Base-by-base conservation (phyloP, 2,797 vertebrate genomes). In the Neosilurus mollespiculum region DNA sequence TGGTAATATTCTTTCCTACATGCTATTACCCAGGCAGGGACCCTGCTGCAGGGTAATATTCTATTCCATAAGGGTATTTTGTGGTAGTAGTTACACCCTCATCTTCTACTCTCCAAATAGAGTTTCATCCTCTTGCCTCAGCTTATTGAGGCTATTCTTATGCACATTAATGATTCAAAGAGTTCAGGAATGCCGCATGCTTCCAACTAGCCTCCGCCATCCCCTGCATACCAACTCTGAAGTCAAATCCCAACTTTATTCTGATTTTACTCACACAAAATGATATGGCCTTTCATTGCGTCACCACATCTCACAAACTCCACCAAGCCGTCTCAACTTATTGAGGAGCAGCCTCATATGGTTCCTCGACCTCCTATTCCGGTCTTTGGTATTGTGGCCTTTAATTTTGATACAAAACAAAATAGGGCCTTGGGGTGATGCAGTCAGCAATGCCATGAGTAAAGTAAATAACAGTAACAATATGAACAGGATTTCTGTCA, bases 161-260 rank as follows among this genome's bases (percentile, higher is more conserved):
- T 30, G 49, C 34, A 72, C 65, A 86, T 87, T 54, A 87, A 86
- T 87, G 78, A 83, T 86, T 84, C 53, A 84, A 80, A 69, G 64
- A 69, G 65, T 80, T 83, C 5, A 73, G 22, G 70, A 76, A 12
- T 49, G 49, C 34, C 66, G 67, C 26, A 65, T 24, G 73, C 69
- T 71, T 56, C 49, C 65, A 67, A 73, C 65, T 58, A 64, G 43
- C 77, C 73, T 11, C 24, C 43, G 11, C 72, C 49, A 53, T 59
- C 80, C 80, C 58, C 75, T 77, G 85, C 82, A 82, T 82, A 37
- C 53, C 81, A 81, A 78, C 79, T 81, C 64, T 53, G 54, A 58
- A 77, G 24, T 56, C 30, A 26, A 65, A 56, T 75, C 24, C 53
- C 62, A 30, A n/a, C 30, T 61, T 54, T 54, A 34, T 30, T 70